Base-by-base conservation (phyloP, 2,888 invertebrate genomes). In the Sinodicranocentrus sp. region DNA sequence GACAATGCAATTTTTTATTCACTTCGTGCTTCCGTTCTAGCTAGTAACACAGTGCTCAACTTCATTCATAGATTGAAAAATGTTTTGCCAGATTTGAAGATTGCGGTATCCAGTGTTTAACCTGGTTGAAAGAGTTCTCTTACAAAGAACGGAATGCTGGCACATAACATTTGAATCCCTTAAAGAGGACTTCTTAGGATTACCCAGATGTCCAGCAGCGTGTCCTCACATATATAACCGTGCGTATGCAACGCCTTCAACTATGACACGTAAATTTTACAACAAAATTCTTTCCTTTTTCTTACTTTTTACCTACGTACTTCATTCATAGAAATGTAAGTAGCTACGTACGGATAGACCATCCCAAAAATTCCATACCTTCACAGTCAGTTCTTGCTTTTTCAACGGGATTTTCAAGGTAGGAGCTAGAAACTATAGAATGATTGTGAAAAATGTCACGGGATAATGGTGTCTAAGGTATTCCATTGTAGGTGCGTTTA, bases 301-400 rank as follows among this genome's bases (percentile, higher is more conserved):
- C 43, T 6, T 13, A 25, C 8, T 39, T 68, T 54, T 65, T 67
- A 65, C 54, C 28, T 73, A 71, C 57, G 59, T 39, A 19, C 23
- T 71, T 71, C 78, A 79, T 79, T 71, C 70, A 71, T 48, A 48
- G 70, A 59, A 78, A 57, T n/a, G 78, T 21, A 43, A 21, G 65
- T n/a, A 33, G 21, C 13, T 54, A 6, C 3, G n/a, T n/a, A n/a
- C 21, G 13, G 61, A n/a, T n/a, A 10, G 65, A 75, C 75, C 75
- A 75, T 75, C 77, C 77, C 68, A 77, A 26, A 77, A 77, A 77
- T 77, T 77, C 77, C 77, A 68, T 44, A 68, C 59, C 77, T 68
- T 77, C 54, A 33, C 33, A 33, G 33, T 33, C 33, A 33, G 33
- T 76, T 76, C 67, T 65, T 67, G 65, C 52, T 76, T 67, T 39